Evolutionary conservation across 2,888 invertebrate genomes (phyloP).

Genomic region (Liodrosophila aerea): DNA sequence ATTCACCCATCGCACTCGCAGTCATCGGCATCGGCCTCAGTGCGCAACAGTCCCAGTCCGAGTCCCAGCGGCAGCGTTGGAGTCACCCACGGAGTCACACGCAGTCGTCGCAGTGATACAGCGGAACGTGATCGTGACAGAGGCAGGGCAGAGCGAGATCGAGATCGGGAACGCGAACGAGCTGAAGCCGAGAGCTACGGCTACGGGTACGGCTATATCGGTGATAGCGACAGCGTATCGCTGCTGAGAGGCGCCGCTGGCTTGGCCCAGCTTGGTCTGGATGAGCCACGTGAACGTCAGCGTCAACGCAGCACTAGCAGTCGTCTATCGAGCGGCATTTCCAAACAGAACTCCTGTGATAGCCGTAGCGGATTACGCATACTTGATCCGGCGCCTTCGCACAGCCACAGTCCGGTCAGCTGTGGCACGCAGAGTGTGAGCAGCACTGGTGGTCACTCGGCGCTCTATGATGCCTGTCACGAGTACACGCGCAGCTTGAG

Average conservation of each 20-base stretch:
- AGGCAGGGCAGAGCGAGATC: slow-evolving; percentile 4
- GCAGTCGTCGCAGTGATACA: slow-evolving; percentile 38
- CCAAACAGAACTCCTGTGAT: slow-evolving; percentile 79
- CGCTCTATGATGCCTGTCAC: slow-evolving; percentile 71
- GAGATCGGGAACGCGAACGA: slow-evolving; percentile 27
- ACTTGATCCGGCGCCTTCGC: slow-evolving; percentile 3
- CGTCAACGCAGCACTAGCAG: slow-evolving; percentile 66
- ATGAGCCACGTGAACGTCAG: slow-evolving; percentile 63
- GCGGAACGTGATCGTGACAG: slow-evolving; percentile 29
- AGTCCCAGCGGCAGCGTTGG: slow-evolving; percentile 58
- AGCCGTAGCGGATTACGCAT: too few species aligned
- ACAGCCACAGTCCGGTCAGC: slow-evolving; percentile 71
- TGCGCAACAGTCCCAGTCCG: slow-evolving; percentile 52
- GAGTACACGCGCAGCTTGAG: slow-evolving; percentile 66
- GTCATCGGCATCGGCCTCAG: slow-evolving; percentile 36
- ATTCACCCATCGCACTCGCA: slow-evolving; percentile 38
- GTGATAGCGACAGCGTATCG: slow-evolving; percentile 65
- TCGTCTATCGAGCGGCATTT: slow-evolving; percentile 72
- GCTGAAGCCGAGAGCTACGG: slow-evolving; percentile 18
- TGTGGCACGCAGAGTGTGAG: slow-evolving; percentile 60
- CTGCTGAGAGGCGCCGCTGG: slow-evolving; percentile 63
- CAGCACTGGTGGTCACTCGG: slow-evolving; percentile 66
- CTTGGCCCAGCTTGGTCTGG: slow-evolving; percentile 47
- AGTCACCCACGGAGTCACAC: slow-evolving; percentile 39
- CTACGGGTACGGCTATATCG: not conserved